phyloP scores from a whole-genome alignment of 2,113 vertebrate genomes.

The Meleagris gallopavo region DNA sequence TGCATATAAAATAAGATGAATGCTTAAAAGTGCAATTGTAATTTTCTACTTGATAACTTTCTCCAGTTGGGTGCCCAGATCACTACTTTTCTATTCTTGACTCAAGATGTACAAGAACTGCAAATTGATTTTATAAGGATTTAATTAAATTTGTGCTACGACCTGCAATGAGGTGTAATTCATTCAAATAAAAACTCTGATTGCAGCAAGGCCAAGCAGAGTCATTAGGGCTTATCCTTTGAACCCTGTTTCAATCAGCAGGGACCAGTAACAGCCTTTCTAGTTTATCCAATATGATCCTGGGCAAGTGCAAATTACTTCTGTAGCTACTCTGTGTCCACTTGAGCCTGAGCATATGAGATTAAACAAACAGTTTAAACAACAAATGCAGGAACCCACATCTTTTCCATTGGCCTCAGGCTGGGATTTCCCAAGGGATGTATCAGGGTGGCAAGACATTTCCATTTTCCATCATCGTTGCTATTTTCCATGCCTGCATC shows the following conservation, averaged over 20 bases:
- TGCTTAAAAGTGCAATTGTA: neutral
- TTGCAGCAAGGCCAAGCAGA: fast-evolving
- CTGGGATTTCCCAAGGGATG: neutral
- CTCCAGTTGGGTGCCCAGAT: neutral
- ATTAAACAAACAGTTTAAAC: neutral
- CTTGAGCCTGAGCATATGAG: neutral
- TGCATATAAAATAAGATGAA: neutral
- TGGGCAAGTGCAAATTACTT: neutral
- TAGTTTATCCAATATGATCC: neutral
- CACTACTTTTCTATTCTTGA: neutral
- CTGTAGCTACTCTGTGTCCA: neutral
- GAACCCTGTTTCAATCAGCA: neutral
- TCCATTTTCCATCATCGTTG: neutral
- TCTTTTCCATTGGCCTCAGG: neutral
- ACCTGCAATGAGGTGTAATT: neutral
- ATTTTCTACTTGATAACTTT: conserved; percentile 54
- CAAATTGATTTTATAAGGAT: conserved; percentile 49
- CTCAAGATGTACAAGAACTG: neutral
- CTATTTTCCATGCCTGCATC: neutral
- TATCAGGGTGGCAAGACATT: neutral
- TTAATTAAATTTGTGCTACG: conserved; percentile 59
- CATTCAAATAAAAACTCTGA: neutral
- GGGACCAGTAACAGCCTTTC: neutral
- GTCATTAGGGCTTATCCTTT: neutral
- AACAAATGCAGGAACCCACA: neutral